Base-by-base conservation (phyloP, 2,888 invertebrate species). In the Noctua janthe region DNA sequence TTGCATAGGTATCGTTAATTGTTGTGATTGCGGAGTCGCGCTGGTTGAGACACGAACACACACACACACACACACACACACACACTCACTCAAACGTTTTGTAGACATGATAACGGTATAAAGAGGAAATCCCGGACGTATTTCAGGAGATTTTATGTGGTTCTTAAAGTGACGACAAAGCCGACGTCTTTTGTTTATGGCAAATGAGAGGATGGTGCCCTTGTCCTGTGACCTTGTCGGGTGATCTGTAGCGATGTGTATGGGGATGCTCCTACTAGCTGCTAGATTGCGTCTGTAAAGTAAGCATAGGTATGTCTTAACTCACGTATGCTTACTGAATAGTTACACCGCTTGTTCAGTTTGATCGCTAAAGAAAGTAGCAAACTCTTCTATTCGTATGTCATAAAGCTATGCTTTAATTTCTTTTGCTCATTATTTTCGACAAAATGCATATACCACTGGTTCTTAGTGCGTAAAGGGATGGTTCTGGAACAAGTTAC, bases 1-100 rank as follows among this genome's bases (percentile, higher is more conserved):
- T 91, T 88, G 88, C 87, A 89, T 84, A 83, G 76, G 85, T 85
- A 85, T 85, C 82, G 83, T 91, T 91, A 88, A 90, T 90, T 88
- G 90, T 90, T 79, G 79, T 89, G 90, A 89, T 89, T 88, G 88
- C 80, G 81, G 82, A 10, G 83, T 81, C 62, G 73, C 43, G 75
- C 74, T 69, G 72, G 74, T 56, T 71, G 74, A 74, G 81, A 79
- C 76, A 82, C 78, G 81, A 47, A 49, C 59, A 10, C 20, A 17
- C 72, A 81, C 29, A 29, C 29, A 29, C 29, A 17, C 70, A 81
- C 29, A 29, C 29, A 17, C 70, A 81, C 43, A 73, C 10, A n/a
- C 4, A 54, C 54, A 76, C 69, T 6, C 71, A 64, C 82, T 56
- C 71, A 47, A 1, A 20, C 20, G 39, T n/a, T 3, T 11, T 47